Conservation (phyloP, 2,888 invertebrate species). For the Agriotes lineatus region DNA sequence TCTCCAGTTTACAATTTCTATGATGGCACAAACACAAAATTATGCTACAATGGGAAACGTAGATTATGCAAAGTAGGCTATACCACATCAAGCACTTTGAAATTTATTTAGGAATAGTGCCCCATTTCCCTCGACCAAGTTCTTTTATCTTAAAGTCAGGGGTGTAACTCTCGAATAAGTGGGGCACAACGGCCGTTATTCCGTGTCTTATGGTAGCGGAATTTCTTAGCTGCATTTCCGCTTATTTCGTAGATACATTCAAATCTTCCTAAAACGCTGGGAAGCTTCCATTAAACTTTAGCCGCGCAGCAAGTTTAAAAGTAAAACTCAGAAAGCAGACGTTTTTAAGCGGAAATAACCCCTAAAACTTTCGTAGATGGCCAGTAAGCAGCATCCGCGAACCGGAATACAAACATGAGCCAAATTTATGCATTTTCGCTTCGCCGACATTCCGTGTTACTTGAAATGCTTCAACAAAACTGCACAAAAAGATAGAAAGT, state of each 20-base stretch:
- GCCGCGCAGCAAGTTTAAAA: slow-evolving; percentile 38
- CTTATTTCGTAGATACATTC: slow-evolving; percentile 25
- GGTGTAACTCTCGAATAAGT: slow-evolving; percentile 10
- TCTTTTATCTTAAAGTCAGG: slow-evolving; percentile 8
- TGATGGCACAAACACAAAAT: no score
- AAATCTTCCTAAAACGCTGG: slow-evolving; percentile 33
- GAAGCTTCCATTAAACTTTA: slow-evolving; percentile 39
- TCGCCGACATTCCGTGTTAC: slow-evolving; percentile 30
- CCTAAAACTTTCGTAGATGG: slow-evolving; percentile 44
- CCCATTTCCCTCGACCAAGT: background rate
- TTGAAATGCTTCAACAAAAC: slow-evolving; percentile 10
- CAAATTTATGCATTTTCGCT: slow-evolving; percentile 41
- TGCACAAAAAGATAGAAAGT: slow-evolving; percentile 8
- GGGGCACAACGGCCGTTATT: slow-evolving; percentile 12
- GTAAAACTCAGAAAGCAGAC: slow-evolving; percentile 44
- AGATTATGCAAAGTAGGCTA: no score
- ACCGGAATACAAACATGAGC: slow-evolving; percentile 44
- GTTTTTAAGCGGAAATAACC: slow-evolving; percentile 46
- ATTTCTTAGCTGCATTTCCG: slow-evolving; percentile 36
- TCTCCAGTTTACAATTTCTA: no score
- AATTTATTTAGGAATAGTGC: background rate
- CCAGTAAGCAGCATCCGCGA: slow-evolving; percentile 45
- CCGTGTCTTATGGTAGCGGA: background rate
- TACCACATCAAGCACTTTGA: background rate
- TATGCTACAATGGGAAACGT: no score